Evolutionary conservation across 2,797 vertebrate species (phyloP), one percentile per base, ranked within the genome.

Genomic region (Mus minutoides): DNA sequence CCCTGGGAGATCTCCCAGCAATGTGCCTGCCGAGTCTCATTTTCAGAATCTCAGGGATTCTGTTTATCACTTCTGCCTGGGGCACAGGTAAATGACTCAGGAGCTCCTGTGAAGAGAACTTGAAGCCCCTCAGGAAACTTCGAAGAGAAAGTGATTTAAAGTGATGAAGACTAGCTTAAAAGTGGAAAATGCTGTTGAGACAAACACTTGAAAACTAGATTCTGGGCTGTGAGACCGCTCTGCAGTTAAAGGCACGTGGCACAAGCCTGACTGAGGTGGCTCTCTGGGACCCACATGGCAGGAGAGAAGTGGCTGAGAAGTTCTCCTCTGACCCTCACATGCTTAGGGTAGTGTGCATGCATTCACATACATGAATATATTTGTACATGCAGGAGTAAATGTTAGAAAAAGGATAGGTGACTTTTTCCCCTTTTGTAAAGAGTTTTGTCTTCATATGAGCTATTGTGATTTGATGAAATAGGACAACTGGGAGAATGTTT

Each of bases 101-200:
- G 83, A 90, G 40, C 14, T 91, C 75, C 43, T 93, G 52, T 11
- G 37, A 88, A 78, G 43, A 19, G 34, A 54, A 69, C 77, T 86
- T 93, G 11, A 69, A 88, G 24, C n/a, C 75, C 89, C 60, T 40
- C 24, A 79, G 92, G 94, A 79, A 92, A 88, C 10, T 93, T 95
- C 67, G 9, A 76, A 75, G 76, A 92, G 87, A 96, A 90, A 91
- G 62, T 64, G 54, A 95, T 88, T 78, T 40, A n/a, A 40, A 16
- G 26, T 84, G 77, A 77, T 88, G 54, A 83, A 91, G 49, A 76
- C 31, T 52, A 92, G 60, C 80, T 92, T n/a, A 62, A 82, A 95
- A 92, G 64, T 96, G 31, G 92, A 83, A 80, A 43, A 58, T 40
- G 13, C 71, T 93, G 62, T 37, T 29, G 31, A 71, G 82, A 67